Percentiles rank a stretch among this genome's conserved stretches.
Evolutionary conservation across 2,797 vertebrate species (phyloP).

Genomic region (Rostrhamus sociabilis): DNA sequence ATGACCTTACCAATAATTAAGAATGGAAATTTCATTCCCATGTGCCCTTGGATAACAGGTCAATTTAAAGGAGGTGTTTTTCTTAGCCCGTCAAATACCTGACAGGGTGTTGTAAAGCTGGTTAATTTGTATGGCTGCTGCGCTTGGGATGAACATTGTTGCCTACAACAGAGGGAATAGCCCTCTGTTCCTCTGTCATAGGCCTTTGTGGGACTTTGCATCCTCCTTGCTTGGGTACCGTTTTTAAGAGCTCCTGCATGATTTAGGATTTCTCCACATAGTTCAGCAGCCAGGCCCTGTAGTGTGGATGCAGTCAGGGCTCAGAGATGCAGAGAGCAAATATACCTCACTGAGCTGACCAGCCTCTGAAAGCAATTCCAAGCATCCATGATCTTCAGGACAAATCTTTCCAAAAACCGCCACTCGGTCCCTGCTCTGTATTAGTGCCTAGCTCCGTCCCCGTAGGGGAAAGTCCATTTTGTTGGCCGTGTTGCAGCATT

Average conservation of each 20-base stretch:
- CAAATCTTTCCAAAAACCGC: background rate
- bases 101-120: background rate
- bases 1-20: background rate
- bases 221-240: background rate
- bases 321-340: background rate
- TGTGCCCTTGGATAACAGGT: background rate
- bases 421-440: background rate
- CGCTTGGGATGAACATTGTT: background rate
- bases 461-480: background rate
- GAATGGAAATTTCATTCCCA: background rate
- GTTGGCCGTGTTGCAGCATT: background rate
- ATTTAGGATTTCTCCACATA: background rate
- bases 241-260: background rate
- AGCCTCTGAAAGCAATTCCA: background rate
- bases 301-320: background rate
- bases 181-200: background rate
- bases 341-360: background rate
- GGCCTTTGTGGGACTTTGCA: background rate
- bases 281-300: background rate
- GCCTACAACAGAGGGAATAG: background rate
- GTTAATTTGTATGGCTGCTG: background rate
- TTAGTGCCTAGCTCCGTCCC: background rate
- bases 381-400: background rate
- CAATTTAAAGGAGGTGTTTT: background rate
- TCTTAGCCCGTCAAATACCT: background rate